Evolutionary conservation across 35 echinoderm and acorn worm genomes (phyloP).

Genomic region (Nesometra sesokonis): DNA sequence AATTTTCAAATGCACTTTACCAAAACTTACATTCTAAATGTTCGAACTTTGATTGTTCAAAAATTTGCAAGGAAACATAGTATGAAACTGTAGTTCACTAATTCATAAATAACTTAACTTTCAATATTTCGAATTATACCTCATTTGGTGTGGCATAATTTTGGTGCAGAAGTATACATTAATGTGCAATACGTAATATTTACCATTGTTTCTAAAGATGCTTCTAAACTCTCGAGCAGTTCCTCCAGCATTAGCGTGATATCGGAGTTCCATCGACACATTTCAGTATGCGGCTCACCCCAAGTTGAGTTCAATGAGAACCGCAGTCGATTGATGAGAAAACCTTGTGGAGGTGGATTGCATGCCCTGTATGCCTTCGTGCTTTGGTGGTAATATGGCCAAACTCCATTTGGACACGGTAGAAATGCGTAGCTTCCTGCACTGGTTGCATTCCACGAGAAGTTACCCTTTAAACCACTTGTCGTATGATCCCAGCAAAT

Average conservation of each 20-base stretch:
- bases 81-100: too few relatives aligned
- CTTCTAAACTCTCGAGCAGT: slow-evolving; percentile 22
- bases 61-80: too few relatives aligned
- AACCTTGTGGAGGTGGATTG: not conserved
- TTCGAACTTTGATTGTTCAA: too few relatives aligned
- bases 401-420: slow-evolving; percentile 60
- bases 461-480: slow-evolving; percentile 44
- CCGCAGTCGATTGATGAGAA: slow-evolving; percentile 1
- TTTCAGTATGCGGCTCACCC: slow-evolving; percentile 43
- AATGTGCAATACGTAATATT: not conserved
- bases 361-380: slow-evolving; percentile 24
- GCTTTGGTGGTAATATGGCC: not conserved
- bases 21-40: too few relatives aligned
- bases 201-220: slow-evolving; percentile 56
- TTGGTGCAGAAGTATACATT: too few relatives aligned
- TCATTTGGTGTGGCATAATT: too few relatives aligned
- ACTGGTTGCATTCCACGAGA: slow-evolving; percentile 49
- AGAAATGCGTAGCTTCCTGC: slow-evolving; percentile 58
- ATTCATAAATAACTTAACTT: too few relatives aligned
- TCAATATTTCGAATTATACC: too few relatives aligned
- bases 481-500: slow-evolving; percentile 34
- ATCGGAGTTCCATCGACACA: slow-evolving; percentile 57
- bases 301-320: slow-evolving; percentile 27
- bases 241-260: slow-evolving; percentile 53
- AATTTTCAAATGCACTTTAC: too few relatives aligned